Evolutionary conservation across 2,113 vertebrate genomes (phyloP).

Genomic region (Bos taurus): DNA sequence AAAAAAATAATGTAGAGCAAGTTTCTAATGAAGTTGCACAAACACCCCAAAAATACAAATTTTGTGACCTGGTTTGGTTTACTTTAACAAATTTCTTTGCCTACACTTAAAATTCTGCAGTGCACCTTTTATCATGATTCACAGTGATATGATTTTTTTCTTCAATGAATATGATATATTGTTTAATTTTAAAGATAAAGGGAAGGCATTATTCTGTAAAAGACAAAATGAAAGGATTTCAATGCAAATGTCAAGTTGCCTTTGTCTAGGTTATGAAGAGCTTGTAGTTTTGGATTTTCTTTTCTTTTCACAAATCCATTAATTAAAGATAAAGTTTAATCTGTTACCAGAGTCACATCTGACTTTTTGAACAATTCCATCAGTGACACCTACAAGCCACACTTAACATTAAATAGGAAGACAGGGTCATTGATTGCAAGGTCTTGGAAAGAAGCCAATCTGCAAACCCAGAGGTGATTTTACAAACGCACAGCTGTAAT

Average conservation of each 20-base stretch:
- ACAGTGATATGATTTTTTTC: neutral
- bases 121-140: neutral
- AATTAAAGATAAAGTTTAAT: conserved; percentile 52
- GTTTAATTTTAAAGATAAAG: conserved; percentile 51
- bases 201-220: neutral
- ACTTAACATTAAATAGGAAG: conserved; percentile 41
- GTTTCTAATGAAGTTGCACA: neutral
- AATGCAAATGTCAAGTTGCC: conserved; percentile 41
- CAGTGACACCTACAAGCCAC: neutral
- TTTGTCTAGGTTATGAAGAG: neutral
- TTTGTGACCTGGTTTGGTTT: neutral
- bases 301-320: conserved; percentile 26
- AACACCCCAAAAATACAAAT: neutral
- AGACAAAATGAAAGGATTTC: conserved; percentile 35
- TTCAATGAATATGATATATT: neutral
- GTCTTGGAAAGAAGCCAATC: neutral
- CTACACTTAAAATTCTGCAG: neutral
- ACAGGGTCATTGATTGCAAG: neutral
- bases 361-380: conserved; percentile 17
- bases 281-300: neutral
- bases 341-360: conserved; percentile 20
- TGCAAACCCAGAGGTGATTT: neutral
- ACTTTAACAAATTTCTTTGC: neutral
- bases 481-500: neutral
- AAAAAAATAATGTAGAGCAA: neutral